Percentiles rank a stretch among this genome's conserved stretches.
Conservation (phyloP, 2,888 invertebrate genomes). For the Steromphala cineraria region DNA sequence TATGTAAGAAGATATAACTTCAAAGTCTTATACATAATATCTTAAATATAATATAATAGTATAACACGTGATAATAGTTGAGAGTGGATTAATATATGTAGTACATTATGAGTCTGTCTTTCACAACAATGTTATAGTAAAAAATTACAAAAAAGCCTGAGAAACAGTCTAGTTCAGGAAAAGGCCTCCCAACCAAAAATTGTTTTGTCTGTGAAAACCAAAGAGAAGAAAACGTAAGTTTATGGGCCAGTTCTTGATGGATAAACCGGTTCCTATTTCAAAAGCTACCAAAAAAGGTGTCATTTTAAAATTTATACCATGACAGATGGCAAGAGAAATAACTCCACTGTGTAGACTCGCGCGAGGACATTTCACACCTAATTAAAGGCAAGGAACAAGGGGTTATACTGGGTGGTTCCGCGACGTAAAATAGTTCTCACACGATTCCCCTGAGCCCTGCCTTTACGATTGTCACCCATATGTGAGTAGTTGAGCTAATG, state of each 20-base stretch:
- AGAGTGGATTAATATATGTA: too few relatives aligned
- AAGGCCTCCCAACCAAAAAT: too few relatives aligned
- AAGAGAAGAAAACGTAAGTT: slow-evolving; percentile 2
- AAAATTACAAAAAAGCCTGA: too few relatives aligned
- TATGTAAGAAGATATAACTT: too few relatives aligned
- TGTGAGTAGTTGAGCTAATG: too few relatives aligned
- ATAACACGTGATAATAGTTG: too few relatives aligned
- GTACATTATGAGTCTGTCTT: too few relatives aligned
- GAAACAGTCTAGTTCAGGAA: too few relatives aligned
- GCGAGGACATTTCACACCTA: slow-evolving; percentile 17
- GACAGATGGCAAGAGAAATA: background rate
- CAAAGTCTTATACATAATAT: too few relatives aligned
- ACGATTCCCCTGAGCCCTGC: background rate
- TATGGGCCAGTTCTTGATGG: slow-evolving; percentile 4
- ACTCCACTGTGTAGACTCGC: background rate
- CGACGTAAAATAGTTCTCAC: slow-evolving; percentile 6
- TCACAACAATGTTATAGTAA: too few relatives aligned
- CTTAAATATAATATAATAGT: too few relatives aligned
- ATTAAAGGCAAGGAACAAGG: slow-evolving; percentile 5
- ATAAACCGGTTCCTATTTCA: slow-evolving; percentile 13
- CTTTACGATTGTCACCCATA: background rate
- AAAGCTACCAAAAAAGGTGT: slow-evolving; percentile 16
- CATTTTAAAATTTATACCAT: slow-evolving; percentile 4
- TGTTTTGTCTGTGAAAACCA: background rate
- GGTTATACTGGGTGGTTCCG: slow-evolving; percentile 13